Base-by-base conservation (phyloP, 2,888 invertebrate genomes). In the Coleophora flavipennella region DNA sequence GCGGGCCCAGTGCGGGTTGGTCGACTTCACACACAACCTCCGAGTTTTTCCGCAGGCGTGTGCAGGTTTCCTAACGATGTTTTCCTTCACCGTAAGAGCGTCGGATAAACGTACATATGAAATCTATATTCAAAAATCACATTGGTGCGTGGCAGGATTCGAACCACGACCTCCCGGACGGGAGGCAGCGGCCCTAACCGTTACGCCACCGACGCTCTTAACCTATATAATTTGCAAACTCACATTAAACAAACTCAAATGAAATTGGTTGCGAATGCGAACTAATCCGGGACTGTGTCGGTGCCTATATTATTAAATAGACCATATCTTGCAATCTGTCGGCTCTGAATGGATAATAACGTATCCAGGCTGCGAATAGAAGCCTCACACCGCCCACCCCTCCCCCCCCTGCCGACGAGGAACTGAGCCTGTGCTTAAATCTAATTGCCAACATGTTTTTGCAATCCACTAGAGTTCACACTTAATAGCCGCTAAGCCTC, bases 271-370 rank as follows among this genome's bases (percentile, higher is more conserved):
- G 35, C 25, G 6, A 20, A 20, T 6, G 3, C 3, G 31, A 35
- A 44, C 41, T 54, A 62, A 67, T 59, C 59, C 62, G 61, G 55
- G 59, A 55, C 67, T 59, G 51, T 43, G 42, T 46, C 50, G 43
- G 50, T 57, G 56, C 59, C 59, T 65, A 59, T 73, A 63, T 70
- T 72, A 75, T 73, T 72, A 72, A 70, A 70, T 63, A 69, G 67
- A 63, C 65, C 61, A 65, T 71, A 74, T 68, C 68, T 71, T 50
- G 68, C 57, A 62, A 69, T 66, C 63, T 67, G 72, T 71, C 65
- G 62, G 67, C 54, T 53, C 52, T 70, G 68, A 74, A 75, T 71
- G 64, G 71, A 72, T 72, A 71, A 75, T 75, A 71, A 64, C 60
- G 61, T 45, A 49, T 59, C 59, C 62, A 46, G 48, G 62, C 65